Evolutionary conservation across 92 coral and sea anemone species (phyloP), one percentile per base, ranked within the genome.

Genomic region (Chrysogorgia sp.): DNA sequence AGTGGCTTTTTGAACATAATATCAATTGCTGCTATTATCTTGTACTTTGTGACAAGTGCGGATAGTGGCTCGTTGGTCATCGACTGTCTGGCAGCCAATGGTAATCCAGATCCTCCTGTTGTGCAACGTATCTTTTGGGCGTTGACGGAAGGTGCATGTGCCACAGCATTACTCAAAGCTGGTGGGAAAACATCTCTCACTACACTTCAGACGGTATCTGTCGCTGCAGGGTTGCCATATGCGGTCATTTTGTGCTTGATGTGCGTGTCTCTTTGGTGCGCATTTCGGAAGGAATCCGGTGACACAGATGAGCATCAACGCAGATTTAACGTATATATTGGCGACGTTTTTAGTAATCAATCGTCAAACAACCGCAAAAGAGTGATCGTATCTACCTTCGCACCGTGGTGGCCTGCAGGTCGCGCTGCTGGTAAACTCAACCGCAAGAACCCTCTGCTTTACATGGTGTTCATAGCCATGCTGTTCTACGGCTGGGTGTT

Each of bases 111-210:
- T 55, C 96, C 96, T 20, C 96, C 97, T 62, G 59, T 92, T 22
- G 72, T 82, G 41, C 97, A 92, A 74, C 90, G 97, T 20, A 68
- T 92, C 77, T 92, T 92, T 81, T 92, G 97, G 97, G 97, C 97
- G 34, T 63, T 92, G 5, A 92, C 97, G 2, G 97, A 79, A 57
- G 84, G 84, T 32, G 80, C 97, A 17, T 76, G 85, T 23, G 97
- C 97, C 34, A 90, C 93, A 7, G 92, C 91, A 0, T 72, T 92
- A 63, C 86, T 92, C 43, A 83, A 80, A 83, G 84, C 91, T 6
- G 97, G 97, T 14, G 97, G 97, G 2, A 1, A 87, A 47, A 33
- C 79, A 33, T 93, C 97, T 49, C 82, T 91, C 31, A 45, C 81
- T 10, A 90, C 97, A 13, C 87, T 91, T 33, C 97, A 91, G 75